phyloP scores from a whole-genome alignment of 2,797 vertebrate genomes.

The Hozukius guyotensis region DNA sequence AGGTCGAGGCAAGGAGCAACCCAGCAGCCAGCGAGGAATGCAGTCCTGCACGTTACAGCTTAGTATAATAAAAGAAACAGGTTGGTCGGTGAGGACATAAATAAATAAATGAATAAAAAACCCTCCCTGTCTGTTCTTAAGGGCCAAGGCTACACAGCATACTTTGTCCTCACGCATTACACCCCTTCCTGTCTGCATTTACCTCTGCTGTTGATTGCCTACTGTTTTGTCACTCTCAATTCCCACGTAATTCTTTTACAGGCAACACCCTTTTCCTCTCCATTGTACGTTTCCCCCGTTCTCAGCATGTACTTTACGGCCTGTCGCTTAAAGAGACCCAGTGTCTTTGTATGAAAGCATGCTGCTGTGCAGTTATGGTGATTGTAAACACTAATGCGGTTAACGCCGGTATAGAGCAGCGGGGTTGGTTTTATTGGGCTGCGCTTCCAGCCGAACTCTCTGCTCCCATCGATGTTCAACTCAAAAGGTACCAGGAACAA shows the following conservation, averaged over 20 bases:
- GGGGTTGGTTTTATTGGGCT: neutral
- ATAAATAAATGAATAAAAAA: neutral
- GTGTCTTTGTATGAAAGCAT: conserved; percentile 27
- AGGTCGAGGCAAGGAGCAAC: neutral
- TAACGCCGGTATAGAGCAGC: neutral
- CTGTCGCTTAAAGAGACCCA: conserved; percentile 29
- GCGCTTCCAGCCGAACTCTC: neutral
- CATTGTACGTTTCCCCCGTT: conserved; percentile 67
- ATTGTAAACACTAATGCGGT: neutral
- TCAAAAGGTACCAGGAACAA: neutral
- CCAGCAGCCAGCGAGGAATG: neutral
- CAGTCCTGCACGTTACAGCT: neutral
- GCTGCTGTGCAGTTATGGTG: neutral
- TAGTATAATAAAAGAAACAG: conserved; percentile 4
- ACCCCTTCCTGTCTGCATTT: conserved; percentile 70
- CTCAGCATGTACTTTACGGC: conserved; percentile 49
- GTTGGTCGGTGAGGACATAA: neutral
- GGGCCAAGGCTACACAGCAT: conserved; percentile 10
- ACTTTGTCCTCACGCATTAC: conserved; percentile 46
- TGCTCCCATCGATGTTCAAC: neutral
- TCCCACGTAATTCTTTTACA: conserved; percentile 42
- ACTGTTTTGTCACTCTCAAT: conserved; percentile 57
- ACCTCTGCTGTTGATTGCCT: conserved; percentile 47
- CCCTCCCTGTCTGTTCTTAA: conserved; percentile 23
- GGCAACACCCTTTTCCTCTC: conserved; percentile 71